phyloP scores from a whole-genome alignment of 1,140 invertebrate species.

The Dysdera silvatica region DNA sequence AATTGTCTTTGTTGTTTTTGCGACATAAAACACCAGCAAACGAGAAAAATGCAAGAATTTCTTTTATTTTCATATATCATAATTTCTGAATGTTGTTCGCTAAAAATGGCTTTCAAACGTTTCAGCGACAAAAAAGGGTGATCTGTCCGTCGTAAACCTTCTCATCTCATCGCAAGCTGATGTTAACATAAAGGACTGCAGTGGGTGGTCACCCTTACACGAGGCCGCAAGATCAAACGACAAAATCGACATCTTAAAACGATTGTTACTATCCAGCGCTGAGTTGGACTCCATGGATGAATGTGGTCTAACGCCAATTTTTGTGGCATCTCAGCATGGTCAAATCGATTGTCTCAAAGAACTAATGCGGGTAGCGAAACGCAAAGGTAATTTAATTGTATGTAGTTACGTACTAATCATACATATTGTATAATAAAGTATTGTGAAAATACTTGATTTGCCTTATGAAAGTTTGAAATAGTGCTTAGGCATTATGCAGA shows the following conservation, averaged over 20 bases:
- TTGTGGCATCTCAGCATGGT: constrained; percentile 42
- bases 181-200: constrained; percentile 37
- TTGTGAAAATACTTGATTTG: no score
- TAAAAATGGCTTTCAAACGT: not conserved
- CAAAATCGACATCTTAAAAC: constrained; percentile 32
- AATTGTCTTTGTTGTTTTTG: no score
- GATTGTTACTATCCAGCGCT: constrained; percentile 38
- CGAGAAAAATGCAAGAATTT: no score
- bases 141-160: constrained; percentile 8
- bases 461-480: no score
- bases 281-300: constrained; percentile 39
- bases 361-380: constrained; percentile 35
- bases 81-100: not conserved
- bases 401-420: no score
- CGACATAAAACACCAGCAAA: no score
- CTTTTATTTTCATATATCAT: not conserved
- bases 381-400: constrained; percentile 23
- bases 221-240: constrained; percentile 36
- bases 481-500: no score
- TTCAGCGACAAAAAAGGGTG: constrained; percentile 1
- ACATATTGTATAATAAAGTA: no score
- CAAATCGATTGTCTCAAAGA: constrained; percentile 37
- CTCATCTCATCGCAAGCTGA: constrained; percentile 32
- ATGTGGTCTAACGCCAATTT: constrained; percentile 41
- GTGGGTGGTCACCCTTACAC: constrained; percentile 39